These are phyloP conservation scores for Macrotis lagotis DNA, from an alignment of 2,113 vertebrate genomes.

Conservation along the genomic window DNA sequence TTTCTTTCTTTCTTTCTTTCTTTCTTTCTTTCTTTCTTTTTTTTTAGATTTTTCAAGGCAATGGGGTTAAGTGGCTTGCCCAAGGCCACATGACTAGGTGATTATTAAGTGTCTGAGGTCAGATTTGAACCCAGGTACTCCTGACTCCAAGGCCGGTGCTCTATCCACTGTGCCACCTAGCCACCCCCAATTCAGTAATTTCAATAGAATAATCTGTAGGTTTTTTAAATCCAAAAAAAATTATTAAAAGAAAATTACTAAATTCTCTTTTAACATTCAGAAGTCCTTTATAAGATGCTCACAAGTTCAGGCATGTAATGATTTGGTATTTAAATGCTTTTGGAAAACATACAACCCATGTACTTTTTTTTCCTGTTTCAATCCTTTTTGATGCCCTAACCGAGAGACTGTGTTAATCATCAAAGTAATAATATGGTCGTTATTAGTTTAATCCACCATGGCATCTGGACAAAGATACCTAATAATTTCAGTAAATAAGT, in stretches of 20 bases:
- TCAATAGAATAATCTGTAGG: not conserved
- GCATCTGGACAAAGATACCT: slow-evolving; percentile 5
- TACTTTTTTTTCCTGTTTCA: not conserved
- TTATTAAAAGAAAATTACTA: not conserved
- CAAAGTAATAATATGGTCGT: not conserved
- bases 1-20: no score
- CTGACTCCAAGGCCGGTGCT: no score
- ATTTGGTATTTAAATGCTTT: not conserved
- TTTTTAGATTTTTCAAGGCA: no score
- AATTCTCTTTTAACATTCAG: not conserved
- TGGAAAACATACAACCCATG: slow-evolving; percentile 18
- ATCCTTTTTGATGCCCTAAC: slow-evolving; percentile 11
- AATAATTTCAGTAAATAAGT: slow-evolving; percentile 6
- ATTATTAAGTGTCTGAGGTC: no score
- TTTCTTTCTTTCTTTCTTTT: no score
- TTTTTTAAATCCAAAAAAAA: not conserved
- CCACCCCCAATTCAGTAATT: no score
- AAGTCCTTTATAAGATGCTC: not conserved
- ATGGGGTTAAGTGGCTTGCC: no score
- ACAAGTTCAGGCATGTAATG: not conserved
- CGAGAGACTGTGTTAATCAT: not conserved
- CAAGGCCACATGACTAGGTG: no score
- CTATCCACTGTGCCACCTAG: no score
- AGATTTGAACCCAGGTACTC: no score
- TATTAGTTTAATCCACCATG: slow-evolving; percentile 7